Conservation (phyloP, 2,113 vertebrate genomes). For the Pan troglodytes region NHGRI_mPanTro3-v2.1_pri NC_072409.2:45297001-45297500, state of each 20-base stretch:
- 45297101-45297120: background rate
- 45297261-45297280: background rate
- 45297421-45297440: background rate
- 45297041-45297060: background rate
- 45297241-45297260: background rate
- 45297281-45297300: background rate
- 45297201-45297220: background rate
- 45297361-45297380: background rate
- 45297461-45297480: background rate
- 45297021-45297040: too few relatives aligned
- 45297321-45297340: background rate
- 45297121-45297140: accelerated
- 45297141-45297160: background rate
- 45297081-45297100: background rate
- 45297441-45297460: background rate
- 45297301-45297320: background rate
- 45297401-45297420: too few relatives aligned
- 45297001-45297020: background rate
- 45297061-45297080: background rate
- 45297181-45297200: background rate
- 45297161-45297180: background rate
- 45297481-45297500: too few relatives aligned
- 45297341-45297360: background rate
- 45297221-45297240: background rate
- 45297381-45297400: too few relatives aligned